Conservation (phyloP, 2,888 invertebrate genomes). For the Baccha elongata region DNA sequence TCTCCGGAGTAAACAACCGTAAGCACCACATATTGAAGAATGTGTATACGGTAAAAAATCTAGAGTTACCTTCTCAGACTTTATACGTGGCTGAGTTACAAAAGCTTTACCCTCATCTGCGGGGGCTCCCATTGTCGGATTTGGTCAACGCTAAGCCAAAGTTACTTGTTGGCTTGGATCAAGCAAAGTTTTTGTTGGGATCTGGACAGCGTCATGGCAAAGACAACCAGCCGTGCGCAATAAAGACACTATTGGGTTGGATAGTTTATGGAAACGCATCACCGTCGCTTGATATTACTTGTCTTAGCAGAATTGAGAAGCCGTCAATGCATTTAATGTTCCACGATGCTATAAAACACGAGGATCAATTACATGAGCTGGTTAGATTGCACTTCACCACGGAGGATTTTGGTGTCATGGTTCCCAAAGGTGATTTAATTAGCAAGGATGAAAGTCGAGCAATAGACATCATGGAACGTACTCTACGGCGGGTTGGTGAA, state of each 20-base stretch:
- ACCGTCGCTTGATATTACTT: neutral
- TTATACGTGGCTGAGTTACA: no score
- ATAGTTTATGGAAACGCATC: neutral
- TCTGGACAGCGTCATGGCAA: slow-evolving; percentile 3
- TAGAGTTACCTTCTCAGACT: no score
- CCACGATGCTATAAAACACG: slow-evolving; percentile 1
- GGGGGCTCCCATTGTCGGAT: neutral
- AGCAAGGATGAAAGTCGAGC: slow-evolving; percentile 4
- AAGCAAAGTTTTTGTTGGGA: neutral
- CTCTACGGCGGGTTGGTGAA: slow-evolving; percentile 4
- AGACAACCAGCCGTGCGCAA: slow-evolving; percentile 3
- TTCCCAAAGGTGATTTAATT: neutral
- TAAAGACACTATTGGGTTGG: slow-evolving; percentile 12
- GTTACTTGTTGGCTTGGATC: slow-evolving; percentile 11
- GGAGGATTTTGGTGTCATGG: slow-evolving; percentile 7
- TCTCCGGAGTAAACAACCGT: no score
- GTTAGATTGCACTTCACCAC: neutral
- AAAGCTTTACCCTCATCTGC: no score
- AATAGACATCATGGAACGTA: slow-evolving; percentile 12
- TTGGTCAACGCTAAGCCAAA: slow-evolving; percentile 6
- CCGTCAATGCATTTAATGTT: slow-evolving; percentile 15
- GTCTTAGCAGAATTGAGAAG: neutral
- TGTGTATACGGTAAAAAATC: no score
- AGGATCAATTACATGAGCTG: slow-evolving; percentile 2
- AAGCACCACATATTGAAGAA: no score